phyloP scores from a whole-genome alignment of 1,140 invertebrate species.

The Phocides pigmalion region DNA sequence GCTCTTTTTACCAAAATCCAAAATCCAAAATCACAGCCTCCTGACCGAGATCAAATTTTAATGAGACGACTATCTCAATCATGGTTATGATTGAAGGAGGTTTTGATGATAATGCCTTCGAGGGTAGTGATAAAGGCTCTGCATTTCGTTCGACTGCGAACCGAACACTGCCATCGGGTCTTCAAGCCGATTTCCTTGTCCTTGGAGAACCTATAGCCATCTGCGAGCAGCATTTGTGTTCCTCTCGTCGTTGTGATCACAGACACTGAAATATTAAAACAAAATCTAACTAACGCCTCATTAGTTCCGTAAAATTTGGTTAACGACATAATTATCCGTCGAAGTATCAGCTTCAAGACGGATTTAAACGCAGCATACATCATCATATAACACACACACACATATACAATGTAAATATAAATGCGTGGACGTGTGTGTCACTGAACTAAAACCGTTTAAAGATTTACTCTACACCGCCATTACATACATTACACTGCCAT shows the following conservation, averaged over 20 bases:
- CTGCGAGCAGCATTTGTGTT: slow-evolving; percentile 41
- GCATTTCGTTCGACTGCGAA: slow-evolving; percentile 37
- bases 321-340: too few species aligned
- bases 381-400: too few species aligned
- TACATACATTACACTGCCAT: too few species aligned
- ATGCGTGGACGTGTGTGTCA: too few species aligned
- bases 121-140: slow-evolving; percentile 40
- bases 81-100: slow-evolving; percentile 43
- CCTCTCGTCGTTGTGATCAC: slow-evolving; percentile 37
- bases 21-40: too few species aligned
- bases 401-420: too few species aligned
- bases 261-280: slow-evolving; percentile 40
- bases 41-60: neutral
- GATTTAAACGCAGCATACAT: too few species aligned
- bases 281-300: slow-evolving; percentile 3
- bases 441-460: too few species aligned
- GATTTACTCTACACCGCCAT: too few species aligned
- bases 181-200: slow-evolving; percentile 37
- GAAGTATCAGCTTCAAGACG: too few species aligned
- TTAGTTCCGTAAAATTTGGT: neutral
- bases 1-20: too few species aligned
- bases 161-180: slow-evolving; percentile 47
- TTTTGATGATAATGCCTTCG: slow-evolving; percentile 17
- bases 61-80: slow-evolving; percentile 14
- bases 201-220: slow-evolving; percentile 45